Base-by-base conservation (phyloP, 2,888 invertebrate species). In the Euplexia lucipara region DNA sequence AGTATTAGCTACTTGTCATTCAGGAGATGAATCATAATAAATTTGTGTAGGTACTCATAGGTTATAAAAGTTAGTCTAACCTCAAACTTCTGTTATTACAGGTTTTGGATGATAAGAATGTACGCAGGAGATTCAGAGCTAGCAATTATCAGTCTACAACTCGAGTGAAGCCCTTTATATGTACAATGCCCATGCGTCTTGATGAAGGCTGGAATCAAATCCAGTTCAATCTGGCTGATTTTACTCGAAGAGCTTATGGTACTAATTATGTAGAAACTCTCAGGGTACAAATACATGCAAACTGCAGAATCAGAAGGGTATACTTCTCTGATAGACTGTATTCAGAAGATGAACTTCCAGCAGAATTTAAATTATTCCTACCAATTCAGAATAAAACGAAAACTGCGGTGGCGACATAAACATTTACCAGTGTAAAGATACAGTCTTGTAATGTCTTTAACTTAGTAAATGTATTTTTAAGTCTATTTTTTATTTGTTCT, bases 61-160 rank as follows among this genome's bases (percentile, higher is more conserved):
- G 59, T 72, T 70, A 70, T 45, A 53, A 66, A 68, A 66, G 41
- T 51, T 58, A 54, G 60, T 64, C 57, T 87, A 88, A 88, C 87
- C 86, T 86, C 62, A 79, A 82, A 77, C 54, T 79, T 3, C 84
- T 68, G 20, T 54, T 10, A 14, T 66, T 56, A 47, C 87, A 99
- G 98, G 97, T 99, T 63, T 95, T 99, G 82, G 99, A 99, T 92
- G 99, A 99, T 91, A 99, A 99, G 92, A 98, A 98, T 93, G 98
- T 99, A 41, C 96, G 98, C 70, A 94, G 99, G 86, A 90, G 97
- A 78, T 98, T 99, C 92, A 96, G 99, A 81, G 98, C 99, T 7
- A 99, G 99, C 86, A 99, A 99, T 93, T 99, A 98, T 92, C 99
- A 99, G 89, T 98, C 98, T 42, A 98, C 98, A 14, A 99, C 99